Conservation (phyloP, 2,797 vertebrate genomes). For the Leucoraja ocellata region DNA sequence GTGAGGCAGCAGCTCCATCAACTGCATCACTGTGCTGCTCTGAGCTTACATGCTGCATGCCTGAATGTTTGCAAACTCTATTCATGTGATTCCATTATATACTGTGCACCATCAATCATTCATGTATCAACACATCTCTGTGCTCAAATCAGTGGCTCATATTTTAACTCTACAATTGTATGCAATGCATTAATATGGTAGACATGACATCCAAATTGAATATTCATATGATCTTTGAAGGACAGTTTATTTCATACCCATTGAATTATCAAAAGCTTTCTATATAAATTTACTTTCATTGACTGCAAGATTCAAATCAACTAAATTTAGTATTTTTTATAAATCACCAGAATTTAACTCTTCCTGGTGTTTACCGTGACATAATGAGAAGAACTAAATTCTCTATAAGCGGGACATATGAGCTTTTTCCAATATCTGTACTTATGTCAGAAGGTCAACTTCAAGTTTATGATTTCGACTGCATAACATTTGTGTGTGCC, state of each 20-base stretch:
- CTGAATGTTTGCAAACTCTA: neutral
- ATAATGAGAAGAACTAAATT: neutral
- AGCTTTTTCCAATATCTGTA: neutral
- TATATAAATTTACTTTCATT: neutral
- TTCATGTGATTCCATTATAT: neutral
- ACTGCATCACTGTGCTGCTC: no score
- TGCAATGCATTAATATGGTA: neutral
- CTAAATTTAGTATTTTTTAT: neutral
- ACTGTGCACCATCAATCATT: neutral
- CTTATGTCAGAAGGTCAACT: neutral
- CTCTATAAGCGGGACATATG: neutral
- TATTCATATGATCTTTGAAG: neutral
- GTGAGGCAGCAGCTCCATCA: no score
- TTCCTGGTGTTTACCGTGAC: neutral
- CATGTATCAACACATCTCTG: neutral
- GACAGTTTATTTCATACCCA: neutral
- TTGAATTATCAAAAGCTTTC: neutral
- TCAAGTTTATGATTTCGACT: neutral
- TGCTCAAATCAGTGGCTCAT: neutral
- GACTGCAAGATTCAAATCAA: neutral
- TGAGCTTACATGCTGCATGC: neutral
- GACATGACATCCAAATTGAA: neutral
- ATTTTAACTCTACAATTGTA: neutral
- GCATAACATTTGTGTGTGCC: no score
- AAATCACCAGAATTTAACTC: neutral